phyloP scores from a whole-genome alignment of 1,140 invertebrate species.

The Zaprionus davidi region DNA sequence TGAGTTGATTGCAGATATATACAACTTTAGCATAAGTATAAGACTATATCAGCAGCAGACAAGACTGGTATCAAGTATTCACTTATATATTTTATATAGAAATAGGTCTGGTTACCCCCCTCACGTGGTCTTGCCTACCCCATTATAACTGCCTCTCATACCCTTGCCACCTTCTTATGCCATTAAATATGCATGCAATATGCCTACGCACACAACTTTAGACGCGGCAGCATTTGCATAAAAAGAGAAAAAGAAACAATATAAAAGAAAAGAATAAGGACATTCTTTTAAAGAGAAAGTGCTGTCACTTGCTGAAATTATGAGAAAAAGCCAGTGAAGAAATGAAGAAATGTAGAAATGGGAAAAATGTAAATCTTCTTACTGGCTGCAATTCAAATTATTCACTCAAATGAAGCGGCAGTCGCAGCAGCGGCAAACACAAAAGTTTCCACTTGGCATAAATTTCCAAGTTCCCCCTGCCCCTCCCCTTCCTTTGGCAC shows the following conservation, averaged over 20 bases:
- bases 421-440: conserved; percentile 58
- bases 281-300: conserved; percentile 29
- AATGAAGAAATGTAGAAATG: conserved; percentile 32
- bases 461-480: conserved; percentile 43
- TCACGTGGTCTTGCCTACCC: neutral
- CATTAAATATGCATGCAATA: conserved; percentile 64
- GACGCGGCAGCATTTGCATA: conserved; percentile 63
- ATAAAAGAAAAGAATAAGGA: conserved; percentile 27
- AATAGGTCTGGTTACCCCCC: neutral
- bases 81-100: neutral
- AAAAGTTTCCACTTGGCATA: conserved; percentile 81
- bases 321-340: neutral
- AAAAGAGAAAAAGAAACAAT: conserved; percentile 20
- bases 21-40: too few species aligned
- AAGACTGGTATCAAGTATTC: neutral
- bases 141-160: conserved; percentile 41
- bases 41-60: neutral
- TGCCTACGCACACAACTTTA: conserved; percentile 48
- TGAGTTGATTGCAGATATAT: too few species aligned
- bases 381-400: conserved; percentile 77
- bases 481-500: conserved; percentile 7
- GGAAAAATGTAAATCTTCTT: conserved; percentile 56
- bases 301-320: conserved; percentile 65
- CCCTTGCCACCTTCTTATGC: neutral
- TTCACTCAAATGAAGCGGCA: conserved; percentile 77